Percentiles rank a stretch among this genome's conserved stretches.
Conservation (phyloP, 64 coral and sea anemone species). For the Porites australiensis region DNA sequence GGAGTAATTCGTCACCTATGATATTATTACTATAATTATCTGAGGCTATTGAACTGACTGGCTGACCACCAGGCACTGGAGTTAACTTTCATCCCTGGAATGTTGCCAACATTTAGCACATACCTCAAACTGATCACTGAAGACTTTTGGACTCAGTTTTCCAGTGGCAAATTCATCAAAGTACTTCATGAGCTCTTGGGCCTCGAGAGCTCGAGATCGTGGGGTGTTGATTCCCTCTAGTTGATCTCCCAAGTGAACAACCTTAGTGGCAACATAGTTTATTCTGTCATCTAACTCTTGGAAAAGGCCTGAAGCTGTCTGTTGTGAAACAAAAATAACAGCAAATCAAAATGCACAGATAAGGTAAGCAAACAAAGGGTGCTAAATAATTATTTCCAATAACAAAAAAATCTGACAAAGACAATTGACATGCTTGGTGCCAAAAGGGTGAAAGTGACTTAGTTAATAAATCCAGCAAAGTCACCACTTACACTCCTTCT, state of each 20-base stretch:
- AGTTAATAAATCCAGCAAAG: too few relatives aligned
- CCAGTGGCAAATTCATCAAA: slow-evolving; percentile 93
- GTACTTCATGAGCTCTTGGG: slow-evolving; percentile 97
- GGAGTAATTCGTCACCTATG: too few relatives aligned
- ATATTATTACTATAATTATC: too few relatives aligned
- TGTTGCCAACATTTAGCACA: too few relatives aligned
- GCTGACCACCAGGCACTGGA: too few relatives aligned
- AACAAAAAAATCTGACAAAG: too few relatives aligned
- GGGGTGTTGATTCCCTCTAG: slow-evolving; percentile 98
- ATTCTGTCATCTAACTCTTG: slow-evolving; percentile 98
- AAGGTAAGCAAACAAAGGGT: too few relatives aligned
- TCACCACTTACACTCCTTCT: too few relatives aligned
- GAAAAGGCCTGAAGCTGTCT: slow-evolving; percentile 86
- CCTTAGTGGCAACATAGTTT: slow-evolving; percentile 97
- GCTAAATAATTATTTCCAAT: too few relatives aligned
- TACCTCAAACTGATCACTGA: slow-evolving; percentile 80
- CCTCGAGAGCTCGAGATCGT: slow-evolving; percentile 87
- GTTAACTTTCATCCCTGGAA: not conserved
- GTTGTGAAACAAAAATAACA: not conserved
- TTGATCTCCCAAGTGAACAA: slow-evolving; percentile 98
- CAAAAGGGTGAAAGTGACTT: too few relatives aligned
- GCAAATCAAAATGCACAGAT: not conserved
- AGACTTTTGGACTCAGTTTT: slow-evolving; percentile 75
- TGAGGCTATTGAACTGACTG: too few relatives aligned
- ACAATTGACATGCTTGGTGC: too few relatives aligned